phyloP scores from a whole-genome alignment of 2,113 vertebrate species.

The Entelurus aequoreus region DNA sequence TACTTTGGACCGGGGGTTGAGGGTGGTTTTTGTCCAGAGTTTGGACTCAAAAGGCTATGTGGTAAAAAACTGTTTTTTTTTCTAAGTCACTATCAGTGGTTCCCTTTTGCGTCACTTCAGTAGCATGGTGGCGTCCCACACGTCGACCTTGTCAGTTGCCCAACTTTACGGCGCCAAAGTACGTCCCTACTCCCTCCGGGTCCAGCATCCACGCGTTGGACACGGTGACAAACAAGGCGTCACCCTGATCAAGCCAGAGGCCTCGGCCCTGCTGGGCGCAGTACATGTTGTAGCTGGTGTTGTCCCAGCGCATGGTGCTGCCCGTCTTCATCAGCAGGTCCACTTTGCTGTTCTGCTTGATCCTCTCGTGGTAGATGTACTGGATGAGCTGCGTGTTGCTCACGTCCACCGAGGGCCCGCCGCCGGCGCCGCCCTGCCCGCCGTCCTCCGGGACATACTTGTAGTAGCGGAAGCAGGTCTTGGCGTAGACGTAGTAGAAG shows the following conservation, averaged over 20 bases:
- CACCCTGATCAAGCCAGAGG: slow-evolving; percentile 78
- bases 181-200: slow-evolving; percentile 82
- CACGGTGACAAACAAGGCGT: slow-evolving; percentile 84
- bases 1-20: slow-evolving; percentile 26
- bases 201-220: slow-evolving; percentile 87
- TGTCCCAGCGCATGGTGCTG: slow-evolving; percentile 84
- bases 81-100: slow-evolving; percentile 70
- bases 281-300: slow-evolving; percentile 86
- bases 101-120: slow-evolving; percentile 69
- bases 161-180: slow-evolving; percentile 91
- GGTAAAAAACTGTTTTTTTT: slow-evolving; percentile 24
- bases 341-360: slow-evolving; percentile 76
- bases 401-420: slow-evolving; percentile 57
- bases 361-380: slow-evolving; percentile 80
- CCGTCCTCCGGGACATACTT: slow-evolving; percentile 9
- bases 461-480: slow-evolving; percentile 91
- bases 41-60: slow-evolving; percentile 8
- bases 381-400: slow-evolving; percentile 85
- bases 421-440: background rate
- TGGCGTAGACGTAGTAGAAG: slow-evolving; percentile 92
- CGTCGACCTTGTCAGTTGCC: slow-evolving; percentile 69
- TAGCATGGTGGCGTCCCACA: slow-evolving; percentile 59
- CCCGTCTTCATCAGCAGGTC: slow-evolving; percentile 83
- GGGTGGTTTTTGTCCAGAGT: slow-evolving; percentile 9
- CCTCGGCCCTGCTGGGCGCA: slow-evolving; percentile 89